Conservation (phyloP, 37 sponge, comb jelly and placozoan species). For the Corticium candelabrum region DNA sequence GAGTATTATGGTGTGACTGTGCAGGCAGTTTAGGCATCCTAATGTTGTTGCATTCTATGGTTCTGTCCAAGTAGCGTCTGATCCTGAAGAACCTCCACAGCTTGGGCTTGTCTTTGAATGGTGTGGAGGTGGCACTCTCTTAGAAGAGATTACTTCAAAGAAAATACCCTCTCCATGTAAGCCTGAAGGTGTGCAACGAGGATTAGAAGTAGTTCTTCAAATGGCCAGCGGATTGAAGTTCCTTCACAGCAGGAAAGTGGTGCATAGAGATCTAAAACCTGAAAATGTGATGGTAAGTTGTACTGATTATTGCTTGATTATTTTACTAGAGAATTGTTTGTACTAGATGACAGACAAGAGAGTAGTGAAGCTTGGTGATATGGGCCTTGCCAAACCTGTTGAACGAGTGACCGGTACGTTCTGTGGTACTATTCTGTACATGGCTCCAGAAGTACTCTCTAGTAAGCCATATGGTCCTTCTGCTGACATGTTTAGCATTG, state of each 20-base stretch:
- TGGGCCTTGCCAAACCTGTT: not conserved
- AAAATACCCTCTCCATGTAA: not conserved
- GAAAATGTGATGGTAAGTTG: conserved; percentile 79
- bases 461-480: not conserved
- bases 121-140: not conserved
- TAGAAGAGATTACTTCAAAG: not conserved
- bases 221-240: conserved; percentile 66
- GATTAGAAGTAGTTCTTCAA: conserved; percentile 14
- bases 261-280: conserved; percentile 86
- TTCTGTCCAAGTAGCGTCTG: too few species aligned
- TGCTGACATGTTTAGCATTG: not conserved
- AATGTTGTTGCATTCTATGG: not conserved
- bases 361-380: not conserved
- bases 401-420: not conserved
- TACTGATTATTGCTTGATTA: not conserved
- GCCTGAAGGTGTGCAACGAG: not conserved
- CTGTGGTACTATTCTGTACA: not conserved
- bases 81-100: too few species aligned
- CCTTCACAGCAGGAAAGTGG: conserved; percentile 87
- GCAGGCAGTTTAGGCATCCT: not conserved
- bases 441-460: not conserved
- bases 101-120: not conserved
- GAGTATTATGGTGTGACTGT: too few species aligned
- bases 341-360: not conserved
- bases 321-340: not conserved